A percentile compares a stretch with the other conserved stretches of the same genome.
Conservation (phyloP, 2,113 vertebrate genomes). For the Brachyistius frenatus region DNA sequence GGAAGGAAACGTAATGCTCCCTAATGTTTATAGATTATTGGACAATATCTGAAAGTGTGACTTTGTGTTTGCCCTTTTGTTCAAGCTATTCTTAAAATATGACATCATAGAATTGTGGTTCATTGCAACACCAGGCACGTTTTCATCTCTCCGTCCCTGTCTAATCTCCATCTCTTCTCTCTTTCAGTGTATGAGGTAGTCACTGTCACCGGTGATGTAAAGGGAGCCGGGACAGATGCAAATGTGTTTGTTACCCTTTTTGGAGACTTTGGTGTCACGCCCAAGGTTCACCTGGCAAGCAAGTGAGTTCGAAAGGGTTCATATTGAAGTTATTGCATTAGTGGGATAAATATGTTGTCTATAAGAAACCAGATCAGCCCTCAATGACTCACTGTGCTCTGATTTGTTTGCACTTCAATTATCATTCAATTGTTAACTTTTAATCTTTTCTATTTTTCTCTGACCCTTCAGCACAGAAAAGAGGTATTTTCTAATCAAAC, state of each 20-base stretch:
- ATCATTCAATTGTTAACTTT: conserved; percentile 53
- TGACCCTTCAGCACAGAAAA: conserved; percentile 93
- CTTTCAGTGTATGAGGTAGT: conserved; percentile 95
- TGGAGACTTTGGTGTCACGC: conserved; percentile 94
- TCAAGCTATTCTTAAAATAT: background rate
- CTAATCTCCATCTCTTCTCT: conserved; percentile 39
- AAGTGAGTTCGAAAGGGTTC: conserved; percentile 87
- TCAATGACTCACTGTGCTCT: background rate
- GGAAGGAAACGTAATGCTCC: conserved; percentile 75
- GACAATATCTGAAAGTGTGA: conserved; percentile 43
- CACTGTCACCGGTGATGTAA: conserved; percentile 92
- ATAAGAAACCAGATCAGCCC: background rate
- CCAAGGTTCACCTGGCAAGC: conserved; percentile 97
- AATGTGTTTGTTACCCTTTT: conserved; percentile 97
- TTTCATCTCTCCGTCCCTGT: background rate
- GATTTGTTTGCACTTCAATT: conserved; percentile 5
- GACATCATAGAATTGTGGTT: background rate
- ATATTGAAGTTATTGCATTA: background rate
- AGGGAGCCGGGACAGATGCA: conserved; percentile 94
- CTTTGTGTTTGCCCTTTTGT: conserved; percentile 38
- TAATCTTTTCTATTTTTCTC: conserved; percentile 82
- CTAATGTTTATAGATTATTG: conserved; percentile 66
- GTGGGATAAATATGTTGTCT: background rate
- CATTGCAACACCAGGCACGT: background rate
- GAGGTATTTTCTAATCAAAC: conserved; percentile 87